Percentiles rank a stretch among this genome's conserved stretches.
phyloP scores from a whole-genome alignment of 2,797 vertebrate species.

The Brachyrhaphis roseni region DNA sequence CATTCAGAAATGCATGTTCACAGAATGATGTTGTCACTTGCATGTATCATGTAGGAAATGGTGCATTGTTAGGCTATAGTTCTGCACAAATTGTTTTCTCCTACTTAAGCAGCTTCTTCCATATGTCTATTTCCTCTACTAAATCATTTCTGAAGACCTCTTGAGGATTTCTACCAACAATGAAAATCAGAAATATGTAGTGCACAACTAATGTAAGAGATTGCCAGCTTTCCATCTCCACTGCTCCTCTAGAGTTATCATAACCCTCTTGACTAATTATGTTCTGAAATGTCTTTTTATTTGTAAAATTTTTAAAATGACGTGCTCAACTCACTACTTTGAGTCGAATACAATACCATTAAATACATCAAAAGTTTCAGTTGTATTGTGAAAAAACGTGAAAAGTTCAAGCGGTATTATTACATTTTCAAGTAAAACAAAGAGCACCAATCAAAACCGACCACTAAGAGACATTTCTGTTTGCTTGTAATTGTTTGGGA shows the following conservation, averaged over 20 bases:
- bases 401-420: not conserved
- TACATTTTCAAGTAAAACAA: not conserved
- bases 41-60: not conserved
- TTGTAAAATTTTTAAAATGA: not conserved
- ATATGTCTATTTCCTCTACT: not conserved
- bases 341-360: not conserved
- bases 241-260: not conserved
- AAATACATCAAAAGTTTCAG: not conserved
- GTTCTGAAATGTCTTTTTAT: not conserved
- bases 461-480: conserved; percentile 11
- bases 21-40: not conserved
- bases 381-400: not conserved
- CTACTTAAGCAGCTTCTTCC: not conserved
- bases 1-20: not conserved
- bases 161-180: not conserved
- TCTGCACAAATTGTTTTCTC: not conserved
- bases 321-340: not conserved
- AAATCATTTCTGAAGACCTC: not conserved
- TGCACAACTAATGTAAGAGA: not conserved
- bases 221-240: not conserved
- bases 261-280: too few species aligned
- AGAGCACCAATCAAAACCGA: not conserved
- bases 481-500: conserved; percentile 29
- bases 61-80: not conserved
- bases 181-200: not conserved